phyloP scores from a whole-genome alignment of 2,797 vertebrate genomes.

The Anniella stebbinsi region DNA sequence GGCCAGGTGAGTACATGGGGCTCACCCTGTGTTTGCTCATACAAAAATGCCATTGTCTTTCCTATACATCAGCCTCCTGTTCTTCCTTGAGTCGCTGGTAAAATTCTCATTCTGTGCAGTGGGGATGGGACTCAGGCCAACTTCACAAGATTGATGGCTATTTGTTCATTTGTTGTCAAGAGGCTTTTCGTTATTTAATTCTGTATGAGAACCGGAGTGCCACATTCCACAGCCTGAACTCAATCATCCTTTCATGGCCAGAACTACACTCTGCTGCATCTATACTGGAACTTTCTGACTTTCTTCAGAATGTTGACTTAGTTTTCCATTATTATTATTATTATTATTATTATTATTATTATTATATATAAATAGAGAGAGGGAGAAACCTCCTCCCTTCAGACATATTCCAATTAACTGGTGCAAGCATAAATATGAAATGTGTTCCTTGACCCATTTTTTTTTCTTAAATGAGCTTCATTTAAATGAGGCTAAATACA shows the following conservation, averaged over 20 bases:
- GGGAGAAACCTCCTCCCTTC: not conserved
- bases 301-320: not conserved
- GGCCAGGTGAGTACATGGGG: not conserved
- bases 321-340: not conserved
- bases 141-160: conserved; percentile 43
- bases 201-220: conserved; percentile 30
- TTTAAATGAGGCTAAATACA: not conserved
- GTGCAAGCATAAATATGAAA: not conserved
- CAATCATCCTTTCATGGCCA: conserved; percentile 52
- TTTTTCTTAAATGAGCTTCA: not conserved
- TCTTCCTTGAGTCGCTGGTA: conserved; percentile 50
- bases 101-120: conserved; percentile 44
- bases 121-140: conserved; percentile 45
- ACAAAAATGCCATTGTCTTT: conserved; percentile 44
- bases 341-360: too few relatives aligned
- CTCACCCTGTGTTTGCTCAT: not conserved
- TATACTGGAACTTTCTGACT: not conserved
- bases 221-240: not conserved
- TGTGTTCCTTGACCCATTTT: not conserved
- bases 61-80: conserved; percentile 24
- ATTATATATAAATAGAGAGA: not conserved
- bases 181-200: conserved; percentile 38
- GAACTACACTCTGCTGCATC: not conserved
- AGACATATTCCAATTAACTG: not conserved
- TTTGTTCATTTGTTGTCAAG: conserved; percentile 46